A percentile compares a stretch with the other conserved stretches of the same genome.
phyloP scores from a whole-genome alignment of 1,140 invertebrate genomes.

The Tetramorium alpestre region DNA sequence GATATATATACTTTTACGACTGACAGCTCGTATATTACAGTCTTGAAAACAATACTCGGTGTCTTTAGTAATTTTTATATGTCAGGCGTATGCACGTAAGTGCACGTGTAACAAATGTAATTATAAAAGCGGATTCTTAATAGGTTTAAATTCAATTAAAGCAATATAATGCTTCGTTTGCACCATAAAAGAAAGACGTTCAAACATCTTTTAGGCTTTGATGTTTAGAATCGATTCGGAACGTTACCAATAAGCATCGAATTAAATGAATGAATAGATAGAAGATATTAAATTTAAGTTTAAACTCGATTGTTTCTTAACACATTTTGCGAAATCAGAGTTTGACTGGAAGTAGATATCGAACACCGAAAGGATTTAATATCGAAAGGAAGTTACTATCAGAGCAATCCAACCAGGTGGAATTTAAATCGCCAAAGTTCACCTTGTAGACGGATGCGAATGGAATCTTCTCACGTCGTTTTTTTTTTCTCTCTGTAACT shows the following conservation, averaged over 20 bases:
- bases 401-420: conserved; percentile 29
- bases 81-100: not conserved
- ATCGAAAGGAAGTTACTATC: conserved; percentile 26
- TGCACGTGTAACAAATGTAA: not conserved
- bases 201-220: not conserved
- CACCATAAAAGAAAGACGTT: not conserved
- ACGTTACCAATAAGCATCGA: not conserved
- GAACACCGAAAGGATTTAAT: conserved; percentile 24
- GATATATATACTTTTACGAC: conserved; percentile 42
- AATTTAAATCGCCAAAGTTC: conserved; percentile 60
- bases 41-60: not conserved
- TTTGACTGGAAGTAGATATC: conserved; percentile 38
- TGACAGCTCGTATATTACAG: conserved; percentile 12
- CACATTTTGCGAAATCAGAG: conserved; percentile 1
- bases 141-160: not conserved
- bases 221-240: not conserved
- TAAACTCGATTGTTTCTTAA: not conserved
- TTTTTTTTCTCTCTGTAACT: not conserved
- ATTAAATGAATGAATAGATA: not conserved
- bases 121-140: not conserved
- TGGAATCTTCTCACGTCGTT: conserved; percentile 14
- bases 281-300: not conserved
- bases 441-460: conserved; percentile 10
- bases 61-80: conserved; percentile 3
- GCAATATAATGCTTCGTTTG: not conserved